Percentiles rank a stretch among this genome's conserved stretches.
phyloP scores from a whole-genome alignment of 2,797 vertebrate species.

The Gallirallus australis region DNA sequence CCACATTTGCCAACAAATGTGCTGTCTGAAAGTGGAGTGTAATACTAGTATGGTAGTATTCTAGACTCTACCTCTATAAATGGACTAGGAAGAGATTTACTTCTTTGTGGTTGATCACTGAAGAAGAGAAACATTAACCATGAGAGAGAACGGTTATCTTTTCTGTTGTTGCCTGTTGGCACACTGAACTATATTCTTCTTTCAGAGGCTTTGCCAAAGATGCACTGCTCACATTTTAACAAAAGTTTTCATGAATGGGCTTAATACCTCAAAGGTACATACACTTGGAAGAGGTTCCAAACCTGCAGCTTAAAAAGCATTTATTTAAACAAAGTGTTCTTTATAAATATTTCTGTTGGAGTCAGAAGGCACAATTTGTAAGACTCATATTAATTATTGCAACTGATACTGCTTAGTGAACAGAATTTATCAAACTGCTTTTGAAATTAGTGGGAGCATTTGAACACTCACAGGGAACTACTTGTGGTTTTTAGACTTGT shows the following conservation, averaged over 20 bases:
- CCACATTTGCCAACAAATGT: background rate
- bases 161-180: background rate
- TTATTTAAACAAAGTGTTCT: background rate
- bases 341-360: background rate
- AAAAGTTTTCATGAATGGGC: background rate
- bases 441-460: background rate
- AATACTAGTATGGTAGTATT: background rate
- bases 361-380: background rate
- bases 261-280: background rate
- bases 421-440: background rate
- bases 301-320: background rate
- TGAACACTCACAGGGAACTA: background rate
- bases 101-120: background rate
- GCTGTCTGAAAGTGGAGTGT: background rate
- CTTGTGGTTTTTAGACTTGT: background rate
- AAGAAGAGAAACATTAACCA: background rate
- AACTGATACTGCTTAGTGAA: background rate
- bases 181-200: background rate
- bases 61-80: background rate
- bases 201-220: background rate
- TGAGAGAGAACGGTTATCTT: background rate
- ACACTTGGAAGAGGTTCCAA: background rate
- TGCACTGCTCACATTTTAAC: background rate
- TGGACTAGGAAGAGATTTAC: background rate
- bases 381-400: background rate